phyloP scores from a whole-genome alignment of 2,113 vertebrate genomes.

The Chaetura pelagica region DNA sequence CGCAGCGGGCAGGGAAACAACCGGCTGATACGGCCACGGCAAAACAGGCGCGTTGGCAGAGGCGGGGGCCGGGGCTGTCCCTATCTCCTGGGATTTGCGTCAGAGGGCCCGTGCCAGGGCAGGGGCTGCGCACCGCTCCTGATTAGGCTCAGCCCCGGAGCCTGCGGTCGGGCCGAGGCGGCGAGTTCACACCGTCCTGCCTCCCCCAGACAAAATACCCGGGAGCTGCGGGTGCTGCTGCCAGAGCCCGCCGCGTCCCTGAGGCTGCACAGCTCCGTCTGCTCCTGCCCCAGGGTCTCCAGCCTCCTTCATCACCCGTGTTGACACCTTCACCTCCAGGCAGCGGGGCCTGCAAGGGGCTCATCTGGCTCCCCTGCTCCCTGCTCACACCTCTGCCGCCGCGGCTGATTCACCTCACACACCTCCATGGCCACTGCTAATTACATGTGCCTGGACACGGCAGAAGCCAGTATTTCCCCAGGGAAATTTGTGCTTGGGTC shows the following conservation, averaged over 20 bases:
- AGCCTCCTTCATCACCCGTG: neutral
- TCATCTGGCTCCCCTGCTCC: neutral
- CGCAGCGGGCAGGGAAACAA: neutral
- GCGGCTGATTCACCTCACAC: neutral
- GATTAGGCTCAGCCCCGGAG: neutral
- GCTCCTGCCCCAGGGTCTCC: neutral
- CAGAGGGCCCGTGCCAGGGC: neutral
- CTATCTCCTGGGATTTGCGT: slow-evolving; percentile 49
- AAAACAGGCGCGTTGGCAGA: slow-evolving; percentile 33
- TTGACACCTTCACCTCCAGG: neutral
- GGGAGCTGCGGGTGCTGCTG: neutral
- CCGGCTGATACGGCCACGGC: neutral
- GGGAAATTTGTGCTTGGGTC: neutral
- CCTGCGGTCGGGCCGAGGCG: neutral
- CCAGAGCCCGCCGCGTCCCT: neutral
- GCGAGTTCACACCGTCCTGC: neutral
- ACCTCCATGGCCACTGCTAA: neutral
- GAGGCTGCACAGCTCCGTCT: neutral
- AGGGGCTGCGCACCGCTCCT: neutral
- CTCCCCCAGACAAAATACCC: slow-evolving; percentile 61
- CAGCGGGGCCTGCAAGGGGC: fast-evolving
- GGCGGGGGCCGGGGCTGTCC: neutral
- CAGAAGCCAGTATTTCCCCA: neutral
- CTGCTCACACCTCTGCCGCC: fast-evolving
- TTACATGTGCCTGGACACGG: fast-evolving